Conservation (phyloP, 2,888 invertebrate species). For the Dysmachus trigonus region DNA sequence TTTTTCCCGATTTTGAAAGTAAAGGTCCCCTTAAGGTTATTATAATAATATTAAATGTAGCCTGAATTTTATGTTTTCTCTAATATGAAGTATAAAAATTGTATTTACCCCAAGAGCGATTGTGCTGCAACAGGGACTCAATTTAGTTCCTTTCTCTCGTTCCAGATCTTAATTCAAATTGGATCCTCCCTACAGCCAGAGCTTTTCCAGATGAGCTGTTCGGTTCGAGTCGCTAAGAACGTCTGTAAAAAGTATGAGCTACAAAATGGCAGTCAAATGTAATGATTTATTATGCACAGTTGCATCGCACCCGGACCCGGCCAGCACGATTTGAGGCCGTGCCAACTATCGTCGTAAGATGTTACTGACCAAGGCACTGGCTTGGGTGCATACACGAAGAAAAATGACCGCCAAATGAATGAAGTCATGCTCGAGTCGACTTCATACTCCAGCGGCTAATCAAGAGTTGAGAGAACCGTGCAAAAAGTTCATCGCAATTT, state of each 20-base stretch:
- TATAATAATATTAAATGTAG: too few relatives aligned
- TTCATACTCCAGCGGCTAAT: constrained; percentile 10
- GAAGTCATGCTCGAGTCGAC: constrained; percentile 13
- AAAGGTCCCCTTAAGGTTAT: too few relatives aligned
- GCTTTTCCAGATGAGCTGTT: neutral
- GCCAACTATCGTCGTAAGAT: neutral
- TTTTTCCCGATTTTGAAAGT: too few relatives aligned
- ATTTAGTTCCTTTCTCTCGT: neutral
- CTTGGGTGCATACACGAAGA: constrained; percentile 17
- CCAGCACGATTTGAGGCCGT: neutral
- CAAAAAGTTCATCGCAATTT: constrained; percentile 17
- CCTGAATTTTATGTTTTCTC: neutral
- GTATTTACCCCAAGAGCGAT: neutral
- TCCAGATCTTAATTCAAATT: neutral
- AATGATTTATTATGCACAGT: neutral
- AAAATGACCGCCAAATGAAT: constrained; percentile 33
- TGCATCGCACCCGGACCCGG: neutral
- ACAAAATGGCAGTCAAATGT: neutral
- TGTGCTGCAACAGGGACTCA: neutral
- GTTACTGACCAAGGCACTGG: constrained; percentile 18
- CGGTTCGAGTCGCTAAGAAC: neutral
- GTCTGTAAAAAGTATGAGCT: neutral
- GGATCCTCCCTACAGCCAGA: neutral
- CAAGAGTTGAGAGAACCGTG: neutral
- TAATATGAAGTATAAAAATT: neutral